Base-by-base conservation (phyloP, 1,140 invertebrate species). In the Drosophila equinoxialis region DNA sequence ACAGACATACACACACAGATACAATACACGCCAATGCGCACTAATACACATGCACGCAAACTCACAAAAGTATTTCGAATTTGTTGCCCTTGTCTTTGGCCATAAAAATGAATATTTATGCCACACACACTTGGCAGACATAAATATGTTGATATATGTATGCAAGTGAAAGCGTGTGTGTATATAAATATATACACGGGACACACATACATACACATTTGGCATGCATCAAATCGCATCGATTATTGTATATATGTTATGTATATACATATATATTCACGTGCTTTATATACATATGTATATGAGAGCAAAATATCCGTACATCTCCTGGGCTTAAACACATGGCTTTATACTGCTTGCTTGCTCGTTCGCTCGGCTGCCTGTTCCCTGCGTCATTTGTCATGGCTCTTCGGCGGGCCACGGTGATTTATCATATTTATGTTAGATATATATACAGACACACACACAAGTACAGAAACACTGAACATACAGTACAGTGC, bases 71-170 rank as follows among this genome's bases (percentile, higher is more conserved):
- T n/a, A n/a, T 74, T 23, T 54, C 5, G 33, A 57, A 62, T 60
- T 68, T 60, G 64, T 60, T 69, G 77, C 74, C 77, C 81, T 77
- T 83, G 77, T 81, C 77, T 84, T 81, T 63, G 69, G 74, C 65
- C 74, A 90, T 89, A 89, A 89, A 89, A 89, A 84, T 89, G 71
- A 79, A 89, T 89, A 90, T 89, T 89, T 84, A 89, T 89, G 80
- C 71, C 71, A 37, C 37, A 39, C 11, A 75, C 71, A 74, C 71
- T 71, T 83, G 71, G 65, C 57, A 71, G 79, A 72, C 80, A 78
- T 80, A 77, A 83, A 78, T 85, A 86, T 75, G 74, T 71, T 80
- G 77, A 77, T 89, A 71, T 79, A 68, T 65, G 58, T 84, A 79
- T 84, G 45, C 17, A 17, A 51, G 17, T 64, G 57, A 60, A 30